Evolutionary conservation across 2,113 vertebrate species (phyloP), one percentile per base, ranked within the genome.

Genomic region (Lonchura striata): DNA sequence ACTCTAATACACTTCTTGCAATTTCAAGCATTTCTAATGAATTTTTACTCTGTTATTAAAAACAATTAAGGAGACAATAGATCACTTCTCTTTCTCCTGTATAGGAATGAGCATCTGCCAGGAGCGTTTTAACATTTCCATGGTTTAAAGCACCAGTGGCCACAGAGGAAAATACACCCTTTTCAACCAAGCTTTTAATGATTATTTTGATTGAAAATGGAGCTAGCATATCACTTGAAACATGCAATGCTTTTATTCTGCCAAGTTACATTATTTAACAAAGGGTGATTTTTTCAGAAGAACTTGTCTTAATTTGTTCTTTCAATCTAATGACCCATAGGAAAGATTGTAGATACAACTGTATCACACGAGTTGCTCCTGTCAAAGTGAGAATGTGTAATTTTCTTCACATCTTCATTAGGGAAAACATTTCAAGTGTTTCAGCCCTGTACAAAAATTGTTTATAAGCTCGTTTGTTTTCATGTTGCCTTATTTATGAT

Each of bases 251-350:
- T 93, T 93, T 94, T 90, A 79, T 94, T 96, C 92, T 94, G 95
- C n/a, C 68, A 83, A 90, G 80, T 95, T 75, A 70, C 60, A 92
- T 94, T 92, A 88, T 92, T 97, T 93, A 94, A 94, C 95, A 95
- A 93, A 75, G 91, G 56, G 47, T 81, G 94, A 94, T 44, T 96
- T 90, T 93, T 86, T 82, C 91, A 86, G 91, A 94, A 96, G 86
- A 93, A 92, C 64, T 86, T 17, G 2, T 90, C 88, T 90, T 94
- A 94, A 95, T 95, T 94, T 95, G 92, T 88, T 90, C 91, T 94
- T 88, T 86, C 91, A 70, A 39, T 71, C 69, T 97, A 97, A 95
- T 86, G 86, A 84, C 86, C 91, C 86, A 21, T 88, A 52, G 70
- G 94, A 83, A 75, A 70, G 72, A 86, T 74, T 9, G 17, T 50